phyloP scores from a whole-genome alignment of 2,113 vertebrate species.

The Salvator merianae region DNA sequence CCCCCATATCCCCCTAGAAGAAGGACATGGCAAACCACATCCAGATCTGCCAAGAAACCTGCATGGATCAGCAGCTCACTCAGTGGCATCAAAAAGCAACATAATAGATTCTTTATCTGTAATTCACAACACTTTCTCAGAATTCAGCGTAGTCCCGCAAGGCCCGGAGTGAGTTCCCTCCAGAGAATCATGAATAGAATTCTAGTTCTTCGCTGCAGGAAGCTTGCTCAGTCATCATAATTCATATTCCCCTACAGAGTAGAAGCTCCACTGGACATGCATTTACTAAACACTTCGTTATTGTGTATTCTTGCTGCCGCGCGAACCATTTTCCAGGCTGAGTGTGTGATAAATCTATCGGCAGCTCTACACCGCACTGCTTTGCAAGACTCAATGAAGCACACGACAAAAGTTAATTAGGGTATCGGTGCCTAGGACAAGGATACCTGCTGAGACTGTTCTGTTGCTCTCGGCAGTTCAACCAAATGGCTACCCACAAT shows the following conservation, averaged over 20 bases:
- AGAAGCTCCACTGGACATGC: constrained; percentile 1
- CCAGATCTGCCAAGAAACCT: too few relatives aligned
- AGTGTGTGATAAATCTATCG: constrained; percentile 64
- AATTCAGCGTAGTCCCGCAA: too few relatives aligned
- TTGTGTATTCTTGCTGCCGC: constrained; percentile 19
- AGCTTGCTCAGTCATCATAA: background rate
- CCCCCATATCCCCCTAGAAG: too few relatives aligned
- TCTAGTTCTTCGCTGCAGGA: too few relatives aligned
- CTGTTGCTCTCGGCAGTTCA: constrained; percentile 61
- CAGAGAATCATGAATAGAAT: too few relatives aligned
- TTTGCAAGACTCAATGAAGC: constrained; percentile 69
- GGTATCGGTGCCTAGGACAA: constrained; percentile 57
- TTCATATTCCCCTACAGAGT: constrained; percentile 52
- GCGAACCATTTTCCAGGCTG: constrained; percentile 55
- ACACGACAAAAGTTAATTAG: constrained; percentile 79
- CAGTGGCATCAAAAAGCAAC: too few relatives aligned
- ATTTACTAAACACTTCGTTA: constrained; percentile 35
- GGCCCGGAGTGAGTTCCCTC: too few relatives aligned
- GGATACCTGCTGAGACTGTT: constrained; percentile 57
- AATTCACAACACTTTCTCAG: too few relatives aligned
- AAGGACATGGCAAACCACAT: too few relatives aligned
- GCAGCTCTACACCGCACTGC: constrained; percentile 63
- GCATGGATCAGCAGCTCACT: too few relatives aligned
- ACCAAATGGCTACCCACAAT: constrained; percentile 46
- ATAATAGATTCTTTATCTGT: too few relatives aligned